Base-by-base conservation (phyloP, 2,888 invertebrate genomes). In the Eretmocerus hayati region DNA sequence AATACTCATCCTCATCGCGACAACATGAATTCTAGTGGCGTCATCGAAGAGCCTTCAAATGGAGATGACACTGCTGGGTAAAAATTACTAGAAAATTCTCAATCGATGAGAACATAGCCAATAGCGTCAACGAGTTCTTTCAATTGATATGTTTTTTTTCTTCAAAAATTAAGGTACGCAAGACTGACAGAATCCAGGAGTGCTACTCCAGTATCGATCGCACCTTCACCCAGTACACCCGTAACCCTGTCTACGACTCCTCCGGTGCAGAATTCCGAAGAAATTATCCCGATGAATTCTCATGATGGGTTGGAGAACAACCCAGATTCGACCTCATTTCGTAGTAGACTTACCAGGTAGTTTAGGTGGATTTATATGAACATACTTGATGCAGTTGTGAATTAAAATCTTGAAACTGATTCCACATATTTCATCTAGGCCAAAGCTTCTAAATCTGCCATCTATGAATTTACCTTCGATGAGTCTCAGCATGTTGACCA, bases 1-100 rank as follows among this genome's bases (percentile, higher is more conserved):
- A 88, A 92, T 57, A 80, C 83, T 42, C 87, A 87, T 67, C 92
- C 93, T 6, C 84, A 85, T 69, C 76, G 77, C 58, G 84, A 84
- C 67, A 71, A 75, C 58, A 85, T 89, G 82, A 83, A 84, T 67
- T 78, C 84, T 45, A 85, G 82, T 66, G 83, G 83, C 20, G 67
- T 78, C 20, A 78, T 81, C 42, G 79, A 83, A 61, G 67, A 76
- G 16, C 71, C 63, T 4, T 57, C 56, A n/a, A 66, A 68, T 39
- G 64, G 63, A 15, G 59, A 58, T 35, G 56, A 33, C 15, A 5
- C n/a, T 33, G 11, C 33, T 5, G 15, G 33, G 33, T 33, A 33
- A n/a, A 13, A 33, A 15, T 16, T n/a, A 33, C 30, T 9, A 30
- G 13, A 8, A 30, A 13, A 30, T 30, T n/a, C n/a, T n/a, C n/a